Percentiles rank a stretch among this genome's conserved stretches.
phyloP scores from a whole-genome alignment of 2,113 vertebrate species.

The Sapajus apella region DNA sequence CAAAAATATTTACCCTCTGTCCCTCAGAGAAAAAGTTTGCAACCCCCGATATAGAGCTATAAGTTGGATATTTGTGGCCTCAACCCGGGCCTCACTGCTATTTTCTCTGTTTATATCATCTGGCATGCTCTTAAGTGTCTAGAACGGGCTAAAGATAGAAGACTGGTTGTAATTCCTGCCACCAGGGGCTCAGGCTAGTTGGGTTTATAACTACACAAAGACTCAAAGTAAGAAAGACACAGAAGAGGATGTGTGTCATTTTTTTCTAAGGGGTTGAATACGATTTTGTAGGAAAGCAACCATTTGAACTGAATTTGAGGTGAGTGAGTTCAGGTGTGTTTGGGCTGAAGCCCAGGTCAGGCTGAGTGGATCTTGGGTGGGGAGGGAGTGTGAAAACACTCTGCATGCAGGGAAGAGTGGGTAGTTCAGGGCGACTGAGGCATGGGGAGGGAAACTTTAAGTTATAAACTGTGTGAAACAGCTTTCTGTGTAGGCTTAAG shows the following conservation, averaged over 20 bases:
- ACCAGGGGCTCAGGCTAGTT: not conserved
- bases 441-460: not conserved
- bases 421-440: not conserved
- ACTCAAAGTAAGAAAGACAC: not conserved
- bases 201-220: not conserved
- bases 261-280: not conserved
- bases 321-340: not conserved
- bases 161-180: not conserved
- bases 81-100: not conserved
- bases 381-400: not conserved
- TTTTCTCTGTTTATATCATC: not conserved
- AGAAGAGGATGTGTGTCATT: constrained; percentile 12
- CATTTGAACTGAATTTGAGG: not conserved
- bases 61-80: not conserved
- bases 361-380: not conserved
- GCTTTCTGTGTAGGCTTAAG: not conserved
- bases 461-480: not conserved
- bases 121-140: not conserved
- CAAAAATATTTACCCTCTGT: not conserved
- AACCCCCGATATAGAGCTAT: not conserved
- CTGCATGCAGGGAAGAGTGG: not conserved
- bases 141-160: not conserved
- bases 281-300: not conserved
- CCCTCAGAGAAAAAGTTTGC: not conserved
- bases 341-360: not conserved